Evolutionary conservation across 2,888 invertebrate genomes (phyloP).

Genomic region (Nemotelus pantherinus): DNA sequence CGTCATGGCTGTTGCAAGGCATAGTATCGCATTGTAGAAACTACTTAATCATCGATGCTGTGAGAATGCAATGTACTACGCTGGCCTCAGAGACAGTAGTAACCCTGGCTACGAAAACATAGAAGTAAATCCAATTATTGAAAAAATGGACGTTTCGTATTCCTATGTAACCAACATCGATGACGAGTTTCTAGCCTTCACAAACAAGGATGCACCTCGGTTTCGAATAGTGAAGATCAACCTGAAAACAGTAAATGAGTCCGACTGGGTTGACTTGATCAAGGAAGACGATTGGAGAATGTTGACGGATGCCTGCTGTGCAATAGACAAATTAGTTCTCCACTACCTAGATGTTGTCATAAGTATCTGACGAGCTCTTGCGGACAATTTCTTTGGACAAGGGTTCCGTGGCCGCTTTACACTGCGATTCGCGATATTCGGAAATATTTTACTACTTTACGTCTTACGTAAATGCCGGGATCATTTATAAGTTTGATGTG

Average conservation of each 20-base stretch:
- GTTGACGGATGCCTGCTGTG: not conserved
- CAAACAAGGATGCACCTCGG: not conserved
- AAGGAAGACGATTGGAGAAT: not conserved
- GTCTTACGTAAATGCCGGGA: not conserved
- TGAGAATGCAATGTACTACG: not conserved
- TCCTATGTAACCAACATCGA: not conserved
- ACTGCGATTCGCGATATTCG: not conserved
- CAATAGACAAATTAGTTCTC: not conserved
- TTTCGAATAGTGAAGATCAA: not conserved
- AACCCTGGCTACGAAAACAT: not conserved
- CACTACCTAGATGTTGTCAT: not conserved
- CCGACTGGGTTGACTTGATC: not conserved
- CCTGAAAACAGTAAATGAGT: not conserved
- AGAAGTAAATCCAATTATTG: not conserved
- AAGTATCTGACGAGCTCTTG: not conserved
- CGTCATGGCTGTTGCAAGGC: not conserved
- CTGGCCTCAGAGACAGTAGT: not conserved
- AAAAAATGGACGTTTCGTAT: not conserved
- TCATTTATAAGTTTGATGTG: not conserved
- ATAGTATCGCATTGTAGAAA: not conserved
- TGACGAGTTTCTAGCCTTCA: not conserved
- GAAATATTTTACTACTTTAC: not conserved
- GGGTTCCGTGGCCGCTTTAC: not conserved
- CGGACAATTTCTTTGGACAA: not conserved
- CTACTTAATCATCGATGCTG: not conserved